Evolutionary conservation across 2,888 invertebrate genomes (phyloP), one percentile per base, ranked within the genome.

Genomic region (Netelia fuscicornis): DNA sequence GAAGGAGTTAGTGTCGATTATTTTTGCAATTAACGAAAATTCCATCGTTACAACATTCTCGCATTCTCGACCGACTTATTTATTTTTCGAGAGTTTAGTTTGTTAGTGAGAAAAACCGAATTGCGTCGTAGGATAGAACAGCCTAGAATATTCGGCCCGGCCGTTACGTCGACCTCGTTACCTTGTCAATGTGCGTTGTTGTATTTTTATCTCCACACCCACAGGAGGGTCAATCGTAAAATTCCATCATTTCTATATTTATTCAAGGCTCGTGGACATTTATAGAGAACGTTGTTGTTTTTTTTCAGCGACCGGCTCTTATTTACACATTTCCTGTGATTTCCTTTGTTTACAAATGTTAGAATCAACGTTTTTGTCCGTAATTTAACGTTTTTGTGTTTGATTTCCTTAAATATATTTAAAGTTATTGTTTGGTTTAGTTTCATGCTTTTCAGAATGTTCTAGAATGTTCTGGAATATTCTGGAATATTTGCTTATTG

Each of bases 221-320:
- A 30, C 10, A 5, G 1, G 13, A 64, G 6, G 62, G 37, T 64
- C 37, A 64, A 37, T 64, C n/a, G 25, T 8, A 64, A 64, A 37
- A 37, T 23, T 64, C 62, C 37, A 64, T 37, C 30, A 23, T 64
- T n/a, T 64, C 62, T 64, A 64, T 30, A 37, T 37, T 64, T 64
- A 30, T 64, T 37, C 13, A 64, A 30, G n/a, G 62, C 37, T 64
- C 58, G 17, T 20, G 20, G 20, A 58, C 11, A 58, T 2, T 58
- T 58, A 3, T 58, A 13, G 58, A 17, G 58, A 58, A 48, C 48
- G 13, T 2, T 48, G 48, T 48, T 48, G 13, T 48, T 48, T 48
- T 10, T 10, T 48, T 48, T 48, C 13, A 13, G 8, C 13, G 10
- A 11, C 10, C 48, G 13, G 11, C 20, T 1, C 17, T 9, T 17